These are phyloP conservation scores for Orchestes rusci DNA, from an alignment of 2,888 invertebrate genomes.

Conservation along the genomic window DNA sequence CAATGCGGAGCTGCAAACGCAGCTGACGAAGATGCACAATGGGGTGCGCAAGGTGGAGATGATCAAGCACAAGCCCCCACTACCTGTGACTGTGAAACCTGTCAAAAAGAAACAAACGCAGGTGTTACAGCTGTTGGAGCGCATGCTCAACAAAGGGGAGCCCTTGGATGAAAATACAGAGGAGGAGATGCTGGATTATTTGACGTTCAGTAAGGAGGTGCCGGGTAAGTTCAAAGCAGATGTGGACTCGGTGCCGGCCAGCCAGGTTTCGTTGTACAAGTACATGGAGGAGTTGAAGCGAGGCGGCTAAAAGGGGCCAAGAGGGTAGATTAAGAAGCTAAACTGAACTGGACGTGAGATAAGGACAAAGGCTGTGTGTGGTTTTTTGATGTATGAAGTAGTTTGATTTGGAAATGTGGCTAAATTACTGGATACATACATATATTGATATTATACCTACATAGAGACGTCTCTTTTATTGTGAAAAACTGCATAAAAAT, in stretches of 20 bases:
- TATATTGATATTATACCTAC: too few species aligned
- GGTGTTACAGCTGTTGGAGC: conserved; percentile 36
- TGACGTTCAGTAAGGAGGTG: not conserved
- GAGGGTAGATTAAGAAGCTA: too few species aligned
- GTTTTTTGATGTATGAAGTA: too few species aligned
- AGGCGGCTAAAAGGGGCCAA: too few species aligned
- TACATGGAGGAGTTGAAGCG: conserved; percentile 38
- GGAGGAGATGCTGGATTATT: conserved; percentile 28
- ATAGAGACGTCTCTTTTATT: too few species aligned
- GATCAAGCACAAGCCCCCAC: conserved; percentile 1
- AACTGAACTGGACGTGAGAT: too few species aligned
- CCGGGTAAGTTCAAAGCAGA: not conserved
- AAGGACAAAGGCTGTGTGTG: too few species aligned
- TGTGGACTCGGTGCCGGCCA: conserved; percentile 17
- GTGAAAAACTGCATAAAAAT: too few species aligned
- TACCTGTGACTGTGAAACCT: conserved; percentile 4
- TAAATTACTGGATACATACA: too few species aligned
- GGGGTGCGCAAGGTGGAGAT: conserved; percentile 11
- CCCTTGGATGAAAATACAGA: conserved; percentile 27
- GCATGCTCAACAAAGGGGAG: conserved; percentile 30
- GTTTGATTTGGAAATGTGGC: too few species aligned
- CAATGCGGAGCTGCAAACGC: conserved; percentile 53
- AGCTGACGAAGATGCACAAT: conserved; percentile 50
- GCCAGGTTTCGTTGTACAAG: conserved; percentile 36
- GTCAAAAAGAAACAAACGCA: conserved; percentile 15